Percentiles rank a stretch among this genome's conserved stretches.
Evolutionary conservation across 2,888 invertebrate species (phyloP).

Genomic region (Sycophila texana): DNA sequence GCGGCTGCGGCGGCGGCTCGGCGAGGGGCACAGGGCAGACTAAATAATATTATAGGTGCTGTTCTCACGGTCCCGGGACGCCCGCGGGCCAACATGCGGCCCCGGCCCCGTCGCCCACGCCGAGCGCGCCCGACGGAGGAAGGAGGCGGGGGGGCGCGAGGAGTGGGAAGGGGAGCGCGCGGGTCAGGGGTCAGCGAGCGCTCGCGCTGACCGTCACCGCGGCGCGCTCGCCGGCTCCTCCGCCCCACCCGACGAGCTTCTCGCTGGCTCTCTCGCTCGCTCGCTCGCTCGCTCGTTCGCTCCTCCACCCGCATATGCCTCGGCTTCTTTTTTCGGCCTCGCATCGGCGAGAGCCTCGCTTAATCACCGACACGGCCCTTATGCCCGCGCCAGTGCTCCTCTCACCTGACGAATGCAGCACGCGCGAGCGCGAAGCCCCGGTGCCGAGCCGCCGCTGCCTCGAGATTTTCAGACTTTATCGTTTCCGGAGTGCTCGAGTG

Average conservation of each 20-base stretch:
- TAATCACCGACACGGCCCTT: constrained; percentile 60
- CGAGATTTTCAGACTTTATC: constrained; percentile 51
- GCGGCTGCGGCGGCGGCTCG: constrained; percentile 27
- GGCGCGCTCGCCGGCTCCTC: constrained; percentile 67
- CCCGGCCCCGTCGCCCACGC: constrained; percentile 72
- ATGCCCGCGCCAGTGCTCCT: constrained; percentile 28
- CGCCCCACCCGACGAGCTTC: constrained; percentile 60
- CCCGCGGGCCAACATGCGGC: constrained; percentile 75
- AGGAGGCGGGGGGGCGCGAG: constrained; percentile 11
- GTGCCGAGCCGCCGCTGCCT: constrained; percentile 10
- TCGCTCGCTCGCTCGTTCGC: constrained; percentile 49
- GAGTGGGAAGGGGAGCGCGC: constrained; percentile 25
- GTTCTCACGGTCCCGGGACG: constrained; percentile 76
- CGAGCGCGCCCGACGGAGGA: constrained; percentile 25
- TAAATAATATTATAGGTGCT: constrained; percentile 76
- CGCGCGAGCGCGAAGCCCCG: constrained; percentile 18
- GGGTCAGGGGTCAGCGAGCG: constrained; percentile 74
- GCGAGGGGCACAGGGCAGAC: constrained; percentile 66
- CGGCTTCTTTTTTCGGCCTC: constrained; percentile 26
- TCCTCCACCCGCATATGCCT: constrained; percentile 54
- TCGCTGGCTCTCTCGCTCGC: constrained; percentile 4
- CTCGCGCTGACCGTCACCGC: constrained; percentile 76
- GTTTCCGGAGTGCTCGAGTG: constrained; percentile 45
- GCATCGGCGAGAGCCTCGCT: constrained; percentile 64
- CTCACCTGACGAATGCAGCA: constrained; percentile 49